These are phyloP conservation scores for Halictus rubicundus DNA, from an alignment of 1,140 invertebrate species.

Conservation along the genomic window DNA sequence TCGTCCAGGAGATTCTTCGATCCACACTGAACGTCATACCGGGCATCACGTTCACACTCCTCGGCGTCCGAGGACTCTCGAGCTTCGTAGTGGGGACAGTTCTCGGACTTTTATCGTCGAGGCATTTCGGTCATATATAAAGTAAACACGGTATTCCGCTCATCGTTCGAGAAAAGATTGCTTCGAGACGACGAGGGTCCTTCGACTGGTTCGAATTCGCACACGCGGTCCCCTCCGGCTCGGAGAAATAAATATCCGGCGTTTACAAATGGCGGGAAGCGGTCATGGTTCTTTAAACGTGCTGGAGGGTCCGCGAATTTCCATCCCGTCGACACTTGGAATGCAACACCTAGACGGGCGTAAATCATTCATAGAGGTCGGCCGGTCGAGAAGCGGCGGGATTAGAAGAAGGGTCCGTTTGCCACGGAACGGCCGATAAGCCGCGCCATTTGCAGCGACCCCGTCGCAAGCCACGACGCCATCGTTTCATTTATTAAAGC, in stretches of 20 bases:
- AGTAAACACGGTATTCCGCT: no score
- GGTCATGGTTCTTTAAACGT: neutral
- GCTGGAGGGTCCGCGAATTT: slow-evolving; percentile 19
- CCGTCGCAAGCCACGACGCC: neutral
- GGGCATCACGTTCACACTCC: no score
- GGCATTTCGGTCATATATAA: no score
- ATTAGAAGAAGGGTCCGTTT: slow-evolving; percentile 27
- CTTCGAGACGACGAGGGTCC: no score
- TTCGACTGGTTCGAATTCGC: no score
- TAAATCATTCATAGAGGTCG: slow-evolving; percentile 33
- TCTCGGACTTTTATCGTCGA: no score
- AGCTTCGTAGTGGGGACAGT: no score
- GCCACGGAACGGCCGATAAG: slow-evolving; percentile 33
- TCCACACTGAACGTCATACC: no score
- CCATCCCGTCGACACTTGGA: slow-evolving; percentile 31
- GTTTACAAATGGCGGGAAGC: neutral
- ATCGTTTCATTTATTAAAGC: slow-evolving; percentile 29
- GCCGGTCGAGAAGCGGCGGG: neutral
- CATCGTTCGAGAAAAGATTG: no score
- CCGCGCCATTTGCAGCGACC: slow-evolving; percentile 24
- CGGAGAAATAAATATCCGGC: neutral
- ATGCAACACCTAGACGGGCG: neutral
- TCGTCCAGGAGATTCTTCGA: no score
- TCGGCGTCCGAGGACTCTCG: no score
- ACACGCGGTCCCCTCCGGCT: no score